Conservation (phyloP, 2,113 vertebrate species). For the Etheostoma spectabile region DNA sequence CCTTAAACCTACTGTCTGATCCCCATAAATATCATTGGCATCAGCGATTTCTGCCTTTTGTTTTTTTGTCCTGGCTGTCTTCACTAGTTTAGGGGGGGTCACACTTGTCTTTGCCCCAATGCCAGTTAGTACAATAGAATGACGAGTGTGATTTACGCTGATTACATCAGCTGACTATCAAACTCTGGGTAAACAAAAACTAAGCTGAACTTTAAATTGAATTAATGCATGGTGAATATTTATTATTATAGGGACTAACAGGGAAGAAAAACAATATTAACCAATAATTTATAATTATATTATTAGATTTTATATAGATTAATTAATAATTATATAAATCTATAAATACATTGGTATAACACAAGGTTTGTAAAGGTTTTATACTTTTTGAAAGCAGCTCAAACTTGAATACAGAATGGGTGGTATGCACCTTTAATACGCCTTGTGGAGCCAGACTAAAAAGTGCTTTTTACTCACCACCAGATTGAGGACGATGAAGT, state of each 20-base stretch:
- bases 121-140: neutral
- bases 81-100: neutral
- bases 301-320: no score
- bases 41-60: neutral
- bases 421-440: neutral
- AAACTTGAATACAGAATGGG: neutral
- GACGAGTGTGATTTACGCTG: neutral
- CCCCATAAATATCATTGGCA: neutral
- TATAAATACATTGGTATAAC: no score
- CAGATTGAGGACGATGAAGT: conserved; percentile 93
- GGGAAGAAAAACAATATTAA: neutral
- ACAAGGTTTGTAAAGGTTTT: neutral
- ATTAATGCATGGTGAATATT: neutral
- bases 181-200: neutral
- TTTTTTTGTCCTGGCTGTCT: neutral
- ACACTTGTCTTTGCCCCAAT: neutral
- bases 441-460: neutral
- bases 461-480: conserved; percentile 85
- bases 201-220: no score
- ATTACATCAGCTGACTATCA: neutral
- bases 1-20: neutral
- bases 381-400: neutral
- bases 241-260: no score
- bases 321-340: no score
- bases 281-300: no score